Evolutionary conservation across 2,113 vertebrate genomes (phyloP).

Genomic region (Heterochromis multidens): DNA sequence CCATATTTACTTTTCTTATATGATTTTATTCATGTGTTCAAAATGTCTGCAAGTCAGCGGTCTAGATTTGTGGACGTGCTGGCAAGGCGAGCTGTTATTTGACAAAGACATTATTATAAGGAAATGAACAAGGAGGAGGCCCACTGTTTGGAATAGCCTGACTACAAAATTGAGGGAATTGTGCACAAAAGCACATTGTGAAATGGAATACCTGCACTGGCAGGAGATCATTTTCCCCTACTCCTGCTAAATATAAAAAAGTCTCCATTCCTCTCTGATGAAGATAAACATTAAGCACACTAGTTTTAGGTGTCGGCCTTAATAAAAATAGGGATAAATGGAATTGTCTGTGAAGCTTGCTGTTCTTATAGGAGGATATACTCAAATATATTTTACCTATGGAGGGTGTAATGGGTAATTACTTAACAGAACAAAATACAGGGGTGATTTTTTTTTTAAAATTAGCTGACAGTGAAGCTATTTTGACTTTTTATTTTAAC

Average conservation of each 20-base stretch:
- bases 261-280: slow-evolving; percentile 43
- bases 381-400: background rate
- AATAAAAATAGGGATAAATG: slow-evolving; percentile 38
- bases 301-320: slow-evolving; percentile 40
- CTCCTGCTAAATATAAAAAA: slow-evolving; percentile 45
- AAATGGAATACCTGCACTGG: slow-evolving; percentile 63
- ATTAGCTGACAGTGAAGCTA: background rate
- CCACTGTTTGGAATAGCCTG: slow-evolving; percentile 57
- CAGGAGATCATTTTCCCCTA: slow-evolving; percentile 31
- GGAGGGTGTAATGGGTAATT: background rate
- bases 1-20: slow-evolving; percentile 77
- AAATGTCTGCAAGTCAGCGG: slow-evolving; percentile 56
- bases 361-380: slow-evolving; percentile 5
- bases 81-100: slow-evolving; percentile 62
- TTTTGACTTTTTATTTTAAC: background rate
- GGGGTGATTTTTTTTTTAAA: background rate
- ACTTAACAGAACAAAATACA: background rate
- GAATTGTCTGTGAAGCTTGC: slow-evolving; percentile 17
- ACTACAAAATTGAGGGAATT: slow-evolving; percentile 32
- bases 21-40: slow-evolving; percentile 58
- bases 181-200: slow-evolving; percentile 70
- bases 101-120: slow-evolving; percentile 78
- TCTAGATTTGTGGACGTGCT: slow-evolving; percentile 56
- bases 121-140: slow-evolving; percentile 64
- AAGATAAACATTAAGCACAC: slow-evolving; percentile 46